Evolutionary conservation across 2,113 vertebrate species (phyloP).

Genomic region (Perccottus glenii): DNA sequence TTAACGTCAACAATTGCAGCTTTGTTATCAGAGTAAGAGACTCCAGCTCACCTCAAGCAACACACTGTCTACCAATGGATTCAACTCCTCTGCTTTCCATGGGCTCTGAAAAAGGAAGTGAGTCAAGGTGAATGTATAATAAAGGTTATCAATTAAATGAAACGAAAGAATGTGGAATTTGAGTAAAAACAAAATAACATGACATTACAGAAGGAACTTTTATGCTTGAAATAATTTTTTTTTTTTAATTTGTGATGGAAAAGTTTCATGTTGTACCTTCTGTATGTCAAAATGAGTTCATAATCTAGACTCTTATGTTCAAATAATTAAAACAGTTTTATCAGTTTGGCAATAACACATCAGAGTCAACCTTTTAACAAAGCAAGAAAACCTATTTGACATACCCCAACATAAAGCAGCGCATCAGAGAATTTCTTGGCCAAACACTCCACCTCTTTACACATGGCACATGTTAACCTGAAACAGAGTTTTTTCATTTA

Average conservation of each 20-base stretch:
- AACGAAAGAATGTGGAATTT: neutral
- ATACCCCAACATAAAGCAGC: constrained; percentile 89
- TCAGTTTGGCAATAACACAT: neutral
- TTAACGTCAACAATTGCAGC: too few relatives aligned
- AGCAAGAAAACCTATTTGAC: constrained; percentile 39
- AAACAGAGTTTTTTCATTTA: constrained; percentile 28
- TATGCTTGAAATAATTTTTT: too few relatives aligned
- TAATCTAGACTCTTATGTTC: neutral
- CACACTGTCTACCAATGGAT: constrained; percentile 87
- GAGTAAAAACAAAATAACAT: neutral
- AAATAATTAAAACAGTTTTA: neutral
- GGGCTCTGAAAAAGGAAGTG: constrained; percentile 76
- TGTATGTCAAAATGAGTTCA: too few relatives aligned
- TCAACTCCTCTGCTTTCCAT: constrained; percentile 92
- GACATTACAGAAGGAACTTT: neutral
- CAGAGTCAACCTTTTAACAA: neutral
- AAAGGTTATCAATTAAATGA: neutral
- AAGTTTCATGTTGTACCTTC: too few relatives aligned
- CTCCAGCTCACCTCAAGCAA: constrained; percentile 85
- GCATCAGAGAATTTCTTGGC: constrained; percentile 87
- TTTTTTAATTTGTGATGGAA: too few relatives aligned
- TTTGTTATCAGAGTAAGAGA: too few relatives aligned
- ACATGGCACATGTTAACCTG: constrained; percentile 95
- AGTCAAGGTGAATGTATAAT: constrained; percentile 17
- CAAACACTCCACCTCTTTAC: constrained; percentile 90